Evolutionary conservation across 2,888 invertebrate genomes (phyloP).

Genomic region (Pseudanteris insignis): DNA sequence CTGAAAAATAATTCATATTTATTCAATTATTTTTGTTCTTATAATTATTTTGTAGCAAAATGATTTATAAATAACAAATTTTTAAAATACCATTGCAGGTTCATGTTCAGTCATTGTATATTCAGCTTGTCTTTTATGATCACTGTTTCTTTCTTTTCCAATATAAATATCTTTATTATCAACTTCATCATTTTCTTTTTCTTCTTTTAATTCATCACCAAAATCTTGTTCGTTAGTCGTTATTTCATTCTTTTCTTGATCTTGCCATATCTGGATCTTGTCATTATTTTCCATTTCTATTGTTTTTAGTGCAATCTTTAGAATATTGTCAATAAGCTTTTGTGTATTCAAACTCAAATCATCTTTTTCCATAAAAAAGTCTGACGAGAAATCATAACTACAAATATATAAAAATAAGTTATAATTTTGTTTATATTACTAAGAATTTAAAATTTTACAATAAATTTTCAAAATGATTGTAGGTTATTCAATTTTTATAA

Average conservation of each 20-base stretch:
- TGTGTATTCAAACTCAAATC: constrained; percentile 9
- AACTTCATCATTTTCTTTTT: constrained; percentile 46
- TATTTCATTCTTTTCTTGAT: constrained; percentile 13
- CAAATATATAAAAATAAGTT: constrained; percentile 1
- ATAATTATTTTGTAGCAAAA: too few species aligned
- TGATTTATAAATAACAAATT: neutral
- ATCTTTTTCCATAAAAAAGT: neutral
- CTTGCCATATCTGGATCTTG: constrained; percentile 55
- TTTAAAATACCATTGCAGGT: neutral
- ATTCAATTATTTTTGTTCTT: too few species aligned
- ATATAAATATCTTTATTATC: too few species aligned
- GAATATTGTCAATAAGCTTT: constrained; percentile 34
- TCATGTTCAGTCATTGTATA: too few species aligned
- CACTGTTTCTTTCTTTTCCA: neutral
- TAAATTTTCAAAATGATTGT: too few species aligned
- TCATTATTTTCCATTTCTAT: constrained; percentile 36
- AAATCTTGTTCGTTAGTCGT: constrained; percentile 43
- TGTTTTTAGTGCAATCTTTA: constrained; percentile 17
- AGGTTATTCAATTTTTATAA: too few species aligned
- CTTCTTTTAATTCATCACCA: constrained; percentile 51
- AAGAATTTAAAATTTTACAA: too few species aligned
- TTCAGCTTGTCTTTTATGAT: neutral
- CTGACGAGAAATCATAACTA: neutral
- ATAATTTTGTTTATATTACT: too few species aligned
- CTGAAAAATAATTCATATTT: too few species aligned